Evolutionary conservation across 2,113 vertebrate genomes (phyloP).

Genomic region (Lepidothrix coronata): DNA sequence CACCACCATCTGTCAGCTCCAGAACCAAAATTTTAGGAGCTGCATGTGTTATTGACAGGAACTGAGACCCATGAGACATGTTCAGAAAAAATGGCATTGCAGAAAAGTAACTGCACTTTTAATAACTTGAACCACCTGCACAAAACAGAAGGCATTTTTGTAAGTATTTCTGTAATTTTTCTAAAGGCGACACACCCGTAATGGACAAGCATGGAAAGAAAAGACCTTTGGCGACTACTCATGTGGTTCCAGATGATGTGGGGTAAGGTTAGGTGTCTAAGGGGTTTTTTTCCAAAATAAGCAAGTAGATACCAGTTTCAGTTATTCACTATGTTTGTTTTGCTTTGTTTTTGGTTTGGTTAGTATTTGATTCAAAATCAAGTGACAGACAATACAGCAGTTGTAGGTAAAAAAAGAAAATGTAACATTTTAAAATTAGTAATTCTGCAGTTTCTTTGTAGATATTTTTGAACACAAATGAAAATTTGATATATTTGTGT

Average conservation of each 20-base stretch:
- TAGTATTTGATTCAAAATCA: not conserved
- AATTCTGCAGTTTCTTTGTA: not conserved
- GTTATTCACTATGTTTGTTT: not conserved
- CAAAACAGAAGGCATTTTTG: not conserved
- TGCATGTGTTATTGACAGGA: not conserved
- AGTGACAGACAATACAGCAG: not conserved
- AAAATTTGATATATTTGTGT: not conserved
- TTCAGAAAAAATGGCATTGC: not conserved
- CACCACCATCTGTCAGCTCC: not conserved
- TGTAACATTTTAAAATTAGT: not conserved
- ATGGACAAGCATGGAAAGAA: conserved; percentile 76
- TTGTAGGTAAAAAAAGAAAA: not conserved
- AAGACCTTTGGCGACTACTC: conserved; percentile 49
- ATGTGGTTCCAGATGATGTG: conserved; percentile 62
- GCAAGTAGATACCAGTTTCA: not conserved
- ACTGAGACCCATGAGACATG: not conserved
- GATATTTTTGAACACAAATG: not conserved
- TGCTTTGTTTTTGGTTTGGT: not conserved
- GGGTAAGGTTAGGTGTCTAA: conserved; percentile 64
- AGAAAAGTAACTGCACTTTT: not conserved
- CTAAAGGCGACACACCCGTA: conserved; percentile 59
- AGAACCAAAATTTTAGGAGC: not conserved
- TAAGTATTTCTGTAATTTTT: conserved; percentile 4
- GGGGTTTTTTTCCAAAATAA: not conserved
- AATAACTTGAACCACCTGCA: not conserved